Conservation (phyloP, 2,888 invertebrate genomes). For the Acrocyrtus sp. region DNA sequence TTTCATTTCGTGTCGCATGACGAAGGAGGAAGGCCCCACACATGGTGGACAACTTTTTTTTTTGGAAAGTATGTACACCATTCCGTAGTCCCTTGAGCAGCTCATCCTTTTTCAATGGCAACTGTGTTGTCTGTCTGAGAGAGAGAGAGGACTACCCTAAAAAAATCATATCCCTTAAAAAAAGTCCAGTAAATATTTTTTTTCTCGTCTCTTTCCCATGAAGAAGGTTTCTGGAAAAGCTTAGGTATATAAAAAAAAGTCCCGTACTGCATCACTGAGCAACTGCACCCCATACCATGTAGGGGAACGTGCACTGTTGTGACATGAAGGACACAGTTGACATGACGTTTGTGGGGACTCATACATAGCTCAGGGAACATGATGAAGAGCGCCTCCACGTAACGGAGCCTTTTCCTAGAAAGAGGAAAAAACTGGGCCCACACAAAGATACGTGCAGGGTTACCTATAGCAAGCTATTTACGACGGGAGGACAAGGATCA, state of each 20-base stretch:
- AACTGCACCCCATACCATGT: neutral
- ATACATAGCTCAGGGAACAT: neutral
- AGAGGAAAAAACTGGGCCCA: neutral
- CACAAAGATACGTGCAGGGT: neutral
- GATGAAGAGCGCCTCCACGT: neutral
- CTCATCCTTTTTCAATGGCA: neutral
- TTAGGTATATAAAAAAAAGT: neutral
- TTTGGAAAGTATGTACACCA: neutral
- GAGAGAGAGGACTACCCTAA: neutral
- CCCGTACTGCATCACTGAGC: neutral
- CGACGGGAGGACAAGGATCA: neutral
- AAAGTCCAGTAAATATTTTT: too few relatives aligned
- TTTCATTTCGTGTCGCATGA: neutral
- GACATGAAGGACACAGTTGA: constrained; percentile 27
- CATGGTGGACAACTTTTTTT: too few relatives aligned
- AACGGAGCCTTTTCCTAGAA: neutral
- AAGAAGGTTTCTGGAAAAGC: neutral
- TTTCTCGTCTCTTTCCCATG: too few relatives aligned
- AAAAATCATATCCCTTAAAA: neutral
- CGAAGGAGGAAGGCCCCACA: constrained; percentile 25
- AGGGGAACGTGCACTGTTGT: constrained; percentile 1
- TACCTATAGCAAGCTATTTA: neutral
- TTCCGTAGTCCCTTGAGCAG: neutral
- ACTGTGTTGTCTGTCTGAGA: neutral
- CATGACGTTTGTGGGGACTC: constrained; percentile 13